Percentiles rank a stretch among this genome's conserved stretches.
These are phyloP conservation scores for Pholis gunnellus DNA, from an alignment of 2,113 vertebrate genomes.

Conservation along the genomic window DNA sequence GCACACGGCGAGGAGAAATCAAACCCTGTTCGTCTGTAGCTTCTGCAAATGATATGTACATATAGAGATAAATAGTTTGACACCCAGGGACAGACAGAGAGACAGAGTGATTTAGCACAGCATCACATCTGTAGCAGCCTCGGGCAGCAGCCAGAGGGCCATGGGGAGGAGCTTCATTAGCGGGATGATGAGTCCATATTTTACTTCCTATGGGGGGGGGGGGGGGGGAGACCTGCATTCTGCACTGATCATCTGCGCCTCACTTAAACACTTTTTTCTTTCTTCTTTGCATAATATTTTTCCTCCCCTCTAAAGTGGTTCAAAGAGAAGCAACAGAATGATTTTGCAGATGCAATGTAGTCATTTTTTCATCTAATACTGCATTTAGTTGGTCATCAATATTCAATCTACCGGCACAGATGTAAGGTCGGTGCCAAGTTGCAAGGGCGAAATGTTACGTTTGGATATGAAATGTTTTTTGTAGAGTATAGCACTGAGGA, in stretches of 20 bases:
- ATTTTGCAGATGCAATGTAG: conserved; percentile 3
- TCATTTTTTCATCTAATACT: background rate
- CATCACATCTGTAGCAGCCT: conserved; percentile 19
- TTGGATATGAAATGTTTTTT: background rate
- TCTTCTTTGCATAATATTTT: conserved; percentile 15
- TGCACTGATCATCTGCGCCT: conserved; percentile 2
- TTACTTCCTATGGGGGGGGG: background rate
- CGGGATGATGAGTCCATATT: conserved; percentile 36
- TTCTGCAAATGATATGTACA: background rate
- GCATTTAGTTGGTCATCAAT: background rate
- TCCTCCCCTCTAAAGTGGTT: background rate
- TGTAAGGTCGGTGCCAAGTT: background rate
- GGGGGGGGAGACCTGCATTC: background rate
- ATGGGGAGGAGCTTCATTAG: conserved; percentile 41
- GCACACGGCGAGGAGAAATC: background rate
- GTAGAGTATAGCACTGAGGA: background rate
- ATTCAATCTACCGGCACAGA: background rate
- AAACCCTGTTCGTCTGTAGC: background rate
- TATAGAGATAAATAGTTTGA: background rate
- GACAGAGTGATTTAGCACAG: conserved; percentile 2
- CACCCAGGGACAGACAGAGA: background rate
- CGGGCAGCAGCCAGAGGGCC: conserved; percentile 32
- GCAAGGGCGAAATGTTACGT: background rate
- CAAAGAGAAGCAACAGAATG: conserved; percentile 7
- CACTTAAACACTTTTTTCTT: conserved; percentile 6